Percentiles rank a stretch among this genome's conserved stretches.
Evolutionary conservation across 2,888 invertebrate genomes (phyloP).

Genomic region (Nasonovia ribisnigri): DNA sequence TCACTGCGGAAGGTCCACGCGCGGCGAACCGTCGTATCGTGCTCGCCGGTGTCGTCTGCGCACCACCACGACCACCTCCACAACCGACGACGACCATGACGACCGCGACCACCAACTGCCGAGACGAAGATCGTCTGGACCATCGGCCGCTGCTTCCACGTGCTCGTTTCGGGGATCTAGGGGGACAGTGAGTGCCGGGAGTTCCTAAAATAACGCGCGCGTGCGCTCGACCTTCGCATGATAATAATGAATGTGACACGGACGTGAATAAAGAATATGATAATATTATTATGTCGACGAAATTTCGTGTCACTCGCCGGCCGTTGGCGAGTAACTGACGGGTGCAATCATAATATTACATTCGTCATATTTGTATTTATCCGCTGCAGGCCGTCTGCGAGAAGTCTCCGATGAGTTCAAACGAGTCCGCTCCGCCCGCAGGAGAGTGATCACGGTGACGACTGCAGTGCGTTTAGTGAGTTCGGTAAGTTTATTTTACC

Average conservation of each 20-base stretch:
- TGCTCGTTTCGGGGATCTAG: not conserved
- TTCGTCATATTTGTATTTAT: not conserved
- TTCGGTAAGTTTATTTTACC: not conserved
- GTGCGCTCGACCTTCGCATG: not conserved
- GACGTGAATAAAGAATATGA: not conserved
- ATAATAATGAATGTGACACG: too few species aligned
- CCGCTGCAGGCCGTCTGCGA: not conserved
- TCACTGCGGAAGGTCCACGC: not conserved
- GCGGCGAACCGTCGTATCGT: not conserved
- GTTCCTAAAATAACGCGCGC: conserved; percentile 51
- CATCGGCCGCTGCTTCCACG: conserved; percentile 23
- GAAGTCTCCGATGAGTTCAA: not conserved
- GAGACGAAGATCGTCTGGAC: conserved; percentile 16
- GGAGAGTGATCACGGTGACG: not conserved
- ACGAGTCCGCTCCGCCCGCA: not conserved
- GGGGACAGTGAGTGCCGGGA: not conserved
- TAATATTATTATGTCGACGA: too few species aligned
- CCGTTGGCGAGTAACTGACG: too few species aligned
- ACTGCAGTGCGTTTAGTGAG: not conserved
- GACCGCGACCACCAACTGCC: not conserved
- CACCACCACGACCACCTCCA: too few species aligned
- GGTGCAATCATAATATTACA: too few species aligned
- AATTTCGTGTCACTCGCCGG: not conserved
- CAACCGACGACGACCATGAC: not conserved
- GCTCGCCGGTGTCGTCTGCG: not conserved